Percentiles rank a stretch among this genome's conserved stretches.
Conservation (phyloP, 1,140 invertebrate species). For the Trichoplusia ni region DNA sequence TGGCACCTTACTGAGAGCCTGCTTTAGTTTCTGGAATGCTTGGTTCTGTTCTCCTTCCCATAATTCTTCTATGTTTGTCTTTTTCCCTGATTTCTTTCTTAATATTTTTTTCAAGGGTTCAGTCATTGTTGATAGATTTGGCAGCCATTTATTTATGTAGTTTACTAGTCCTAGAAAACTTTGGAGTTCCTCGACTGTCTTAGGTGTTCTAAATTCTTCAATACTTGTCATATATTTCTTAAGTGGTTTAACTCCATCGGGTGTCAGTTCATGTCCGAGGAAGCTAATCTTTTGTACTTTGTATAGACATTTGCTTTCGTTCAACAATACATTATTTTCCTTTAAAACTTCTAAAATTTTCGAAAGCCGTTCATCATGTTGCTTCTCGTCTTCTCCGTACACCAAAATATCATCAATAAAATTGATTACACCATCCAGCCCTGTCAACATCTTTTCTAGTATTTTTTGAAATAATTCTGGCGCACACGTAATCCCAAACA, state of each 20-base stretch:
- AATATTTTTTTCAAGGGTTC: slow-evolving; percentile 48
- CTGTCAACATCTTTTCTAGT: too few relatives aligned
- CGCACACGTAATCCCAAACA: background rate
- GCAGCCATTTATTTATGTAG: slow-evolving; percentile 56
- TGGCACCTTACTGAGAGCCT: background rate
- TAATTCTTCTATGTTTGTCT: background rate
- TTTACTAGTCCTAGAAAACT: slow-evolving; percentile 61
- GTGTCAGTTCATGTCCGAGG: slow-evolving; percentile 49
- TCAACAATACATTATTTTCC: slow-evolving; percentile 33
- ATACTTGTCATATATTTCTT: slow-evolving; percentile 39
- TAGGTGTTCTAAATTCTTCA: slow-evolving; percentile 38
- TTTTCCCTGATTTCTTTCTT: slow-evolving; percentile 32
- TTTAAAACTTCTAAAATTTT: background rate
- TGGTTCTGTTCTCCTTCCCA: slow-evolving; percentile 20
- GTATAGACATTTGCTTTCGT: slow-evolving; percentile 34
- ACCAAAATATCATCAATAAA: slow-evolving; percentile 10
- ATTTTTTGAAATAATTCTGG: too few relatives aligned
- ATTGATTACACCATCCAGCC: too few relatives aligned
- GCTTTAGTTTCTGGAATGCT: slow-evolving; percentile 17
- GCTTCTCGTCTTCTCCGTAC: background rate
- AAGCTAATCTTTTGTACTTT: slow-evolving; percentile 43
- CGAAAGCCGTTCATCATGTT: background rate
- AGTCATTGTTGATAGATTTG: slow-evolving; percentile 44
- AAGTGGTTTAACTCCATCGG: slow-evolving; percentile 4
- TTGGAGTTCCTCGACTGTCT: slow-evolving; percentile 46